Conservation (phyloP, 2,797 vertebrate genomes). For the Gouania willdenowi region DNA sequence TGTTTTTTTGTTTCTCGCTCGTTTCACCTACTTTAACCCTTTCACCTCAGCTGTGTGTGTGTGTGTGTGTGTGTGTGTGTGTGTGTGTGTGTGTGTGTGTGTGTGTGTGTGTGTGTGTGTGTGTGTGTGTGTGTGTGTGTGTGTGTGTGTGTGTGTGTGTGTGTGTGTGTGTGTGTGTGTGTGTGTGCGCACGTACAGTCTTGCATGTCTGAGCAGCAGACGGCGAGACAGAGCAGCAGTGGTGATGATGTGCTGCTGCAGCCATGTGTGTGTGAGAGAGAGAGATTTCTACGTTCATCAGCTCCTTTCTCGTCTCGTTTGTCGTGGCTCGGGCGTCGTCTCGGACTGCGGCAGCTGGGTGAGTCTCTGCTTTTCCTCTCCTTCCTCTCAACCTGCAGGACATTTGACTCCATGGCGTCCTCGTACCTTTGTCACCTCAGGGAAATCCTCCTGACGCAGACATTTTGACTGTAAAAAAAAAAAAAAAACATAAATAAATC, state of each 20-base stretch:
- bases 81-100: too few relatives aligned
- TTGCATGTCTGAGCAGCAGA: conserved; percentile 75
- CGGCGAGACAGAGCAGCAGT: conserved; percentile 73
- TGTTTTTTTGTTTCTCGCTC: conserved; percentile 8
- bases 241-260: conserved; percentile 64
- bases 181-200: conserved; percentile 69
- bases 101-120: too few relatives aligned
- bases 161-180: too few relatives aligned
- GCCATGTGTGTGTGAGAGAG: conserved; percentile 38
- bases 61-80: too few relatives aligned
- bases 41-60: conserved; percentile 41
- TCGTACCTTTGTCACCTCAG: conserved; percentile 16
- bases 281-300: conserved; percentile 51
- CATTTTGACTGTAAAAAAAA: too few relatives aligned
- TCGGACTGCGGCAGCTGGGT: conserved; percentile 73
- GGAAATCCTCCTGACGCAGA: conserved; percentile 30
- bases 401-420: conserved; percentile 23
- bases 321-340: too few relatives aligned
- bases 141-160: too few relatives aligned
- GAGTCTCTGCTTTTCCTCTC: conserved; percentile 53
- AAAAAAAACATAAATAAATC: too few relatives aligned
- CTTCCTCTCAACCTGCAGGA: conserved; percentile 20
- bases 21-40: conserved; percentile 30
- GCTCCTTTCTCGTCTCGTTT: conserved; percentile 42
- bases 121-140: too few relatives aligned